phyloP scores from a whole-genome alignment of 2,888 invertebrate species.

The Philopedon plagiatum region DNA sequence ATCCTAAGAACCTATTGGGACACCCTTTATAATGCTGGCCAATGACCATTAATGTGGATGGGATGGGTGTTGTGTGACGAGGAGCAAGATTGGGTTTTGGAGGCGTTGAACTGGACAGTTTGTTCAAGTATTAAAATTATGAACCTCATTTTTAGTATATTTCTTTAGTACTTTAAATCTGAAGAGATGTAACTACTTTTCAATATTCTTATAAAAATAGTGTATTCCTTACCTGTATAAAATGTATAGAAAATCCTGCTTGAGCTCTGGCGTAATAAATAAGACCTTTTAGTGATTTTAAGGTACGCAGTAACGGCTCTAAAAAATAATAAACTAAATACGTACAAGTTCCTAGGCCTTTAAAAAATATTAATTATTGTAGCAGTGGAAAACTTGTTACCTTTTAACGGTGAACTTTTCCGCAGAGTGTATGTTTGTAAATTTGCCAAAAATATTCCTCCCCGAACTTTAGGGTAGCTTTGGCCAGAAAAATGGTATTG shows the following conservation, averaged over 20 bases:
- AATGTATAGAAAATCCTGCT: constrained; percentile 71
- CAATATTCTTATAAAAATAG: background rate
- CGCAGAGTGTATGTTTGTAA: background rate
- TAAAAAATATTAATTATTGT: background rate
- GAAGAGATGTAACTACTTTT: too few relatives aligned
- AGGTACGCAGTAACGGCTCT: constrained; percentile 15
- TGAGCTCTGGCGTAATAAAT: constrained; percentile 72
- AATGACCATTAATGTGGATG: too few relatives aligned
- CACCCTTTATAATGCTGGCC: too few relatives aligned
- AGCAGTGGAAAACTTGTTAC: background rate
- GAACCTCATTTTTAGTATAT: too few relatives aligned
- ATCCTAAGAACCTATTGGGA: too few relatives aligned
- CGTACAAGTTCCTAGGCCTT: too few relatives aligned
- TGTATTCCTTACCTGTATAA: constrained; percentile 61
- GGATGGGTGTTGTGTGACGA: too few relatives aligned
- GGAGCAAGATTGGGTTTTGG: too few relatives aligned
- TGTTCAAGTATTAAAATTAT: too few relatives aligned
- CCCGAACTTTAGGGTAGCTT: background rate
- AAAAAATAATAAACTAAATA: constrained; percentile 1
- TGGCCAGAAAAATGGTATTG: background rate
- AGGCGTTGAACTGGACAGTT: too few relatives aligned
- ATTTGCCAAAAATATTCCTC: constrained; percentile 23
- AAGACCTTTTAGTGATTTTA: constrained; percentile 5
- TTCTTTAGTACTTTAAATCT: too few relatives aligned
- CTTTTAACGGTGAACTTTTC: background rate